Percentiles rank a stretch among this genome's conserved stretches.
Conservation (phyloP, 2,113 vertebrate genomes). For the Austrofundulus limnaeus region DNA sequence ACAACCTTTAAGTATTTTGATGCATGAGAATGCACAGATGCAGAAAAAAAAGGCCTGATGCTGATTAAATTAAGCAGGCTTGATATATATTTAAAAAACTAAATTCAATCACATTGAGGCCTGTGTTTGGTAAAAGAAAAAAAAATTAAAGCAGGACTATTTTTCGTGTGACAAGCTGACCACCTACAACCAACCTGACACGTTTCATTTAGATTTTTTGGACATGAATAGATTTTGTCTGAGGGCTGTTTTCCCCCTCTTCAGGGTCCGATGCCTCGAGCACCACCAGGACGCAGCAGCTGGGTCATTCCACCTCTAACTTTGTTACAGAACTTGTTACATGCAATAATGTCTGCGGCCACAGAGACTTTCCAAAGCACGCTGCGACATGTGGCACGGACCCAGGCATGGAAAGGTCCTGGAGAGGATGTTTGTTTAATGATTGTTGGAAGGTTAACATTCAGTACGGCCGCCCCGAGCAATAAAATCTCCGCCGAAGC, state of each 20-base stretch:
- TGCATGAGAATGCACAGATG: constrained; percentile 21
- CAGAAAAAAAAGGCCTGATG: neutral
- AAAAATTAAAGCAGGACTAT: constrained; percentile 32
- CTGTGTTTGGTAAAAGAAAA: constrained; percentile 32
- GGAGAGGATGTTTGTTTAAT: constrained; percentile 75
- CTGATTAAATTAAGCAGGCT: constrained; percentile 23
- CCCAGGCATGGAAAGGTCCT: constrained; percentile 61
- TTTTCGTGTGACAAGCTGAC: constrained; percentile 61
- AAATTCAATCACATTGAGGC: constrained; percentile 41
- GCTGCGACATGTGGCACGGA: constrained; percentile 63
- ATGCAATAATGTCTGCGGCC: constrained; percentile 63
- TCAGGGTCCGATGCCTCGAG: constrained; percentile 41
- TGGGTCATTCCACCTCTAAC: constrained; percentile 66
- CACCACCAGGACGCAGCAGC: constrained; percentile 37
- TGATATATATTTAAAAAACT: constrained; percentile 17
- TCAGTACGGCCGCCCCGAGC: constrained; percentile 49
- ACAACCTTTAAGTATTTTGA: constrained; percentile 5
- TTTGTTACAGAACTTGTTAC: constrained; percentile 71
- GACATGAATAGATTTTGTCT: constrained; percentile 65
- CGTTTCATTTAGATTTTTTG: constrained; percentile 57
- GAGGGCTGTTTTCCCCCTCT: constrained; percentile 51
- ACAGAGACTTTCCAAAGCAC: constrained; percentile 71
- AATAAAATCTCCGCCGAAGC: constrained; percentile 60
- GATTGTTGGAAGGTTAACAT: constrained; percentile 71
- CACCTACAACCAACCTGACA: constrained; percentile 68